These are phyloP conservation scores for Pelagia noctiluca DNA, from an alignment of 30 jellyfish, hydroid and myxozoan species.

Conservation along the genomic window DNA sequence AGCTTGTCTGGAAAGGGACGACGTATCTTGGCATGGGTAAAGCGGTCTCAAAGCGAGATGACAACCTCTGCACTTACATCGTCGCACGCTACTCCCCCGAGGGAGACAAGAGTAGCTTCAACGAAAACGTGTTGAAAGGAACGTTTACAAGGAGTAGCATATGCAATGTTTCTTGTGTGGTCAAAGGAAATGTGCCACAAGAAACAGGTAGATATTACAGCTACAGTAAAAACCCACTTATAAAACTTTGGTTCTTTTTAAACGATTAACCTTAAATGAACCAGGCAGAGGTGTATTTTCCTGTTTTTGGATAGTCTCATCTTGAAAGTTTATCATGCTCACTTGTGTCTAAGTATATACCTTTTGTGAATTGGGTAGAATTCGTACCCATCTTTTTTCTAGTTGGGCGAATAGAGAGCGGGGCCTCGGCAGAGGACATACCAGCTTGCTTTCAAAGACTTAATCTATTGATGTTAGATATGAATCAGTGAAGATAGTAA, in stretches of 20 bases:
- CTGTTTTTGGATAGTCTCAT: too few species aligned
- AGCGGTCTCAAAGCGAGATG: constrained; percentile 81
- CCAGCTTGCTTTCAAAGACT: too few species aligned
- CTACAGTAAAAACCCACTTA: too few species aligned
- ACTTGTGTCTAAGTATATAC: too few species aligned
- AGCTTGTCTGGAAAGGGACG: constrained; percentile 94
- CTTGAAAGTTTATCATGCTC: too few species aligned
- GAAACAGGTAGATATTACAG: constrained; percentile 53
- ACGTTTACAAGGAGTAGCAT: constrained; percentile 61
- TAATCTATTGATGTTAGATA: too few species aligned
- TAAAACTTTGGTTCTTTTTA: background rate
- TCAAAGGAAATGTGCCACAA: constrained; percentile 33
- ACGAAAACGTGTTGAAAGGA: constrained; percentile 81
- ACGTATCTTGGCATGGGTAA: constrained; percentile 94
- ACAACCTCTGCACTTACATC: constrained; percentile 86
- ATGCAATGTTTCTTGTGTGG: constrained; percentile 69
- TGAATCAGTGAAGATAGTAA: too few species aligned
- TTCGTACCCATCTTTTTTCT: too few species aligned
- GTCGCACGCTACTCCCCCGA: constrained; percentile 98
- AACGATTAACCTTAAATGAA: background rate
- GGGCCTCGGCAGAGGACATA: too few species aligned
- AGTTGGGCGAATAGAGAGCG: too few species aligned
- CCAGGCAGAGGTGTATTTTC: too few species aligned
- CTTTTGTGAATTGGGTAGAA: too few species aligned
- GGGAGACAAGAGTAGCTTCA: constrained; percentile 76